phyloP scores from a whole-genome alignment of 2,888 invertebrate species.

The Ptychoptera albimana region DNA sequence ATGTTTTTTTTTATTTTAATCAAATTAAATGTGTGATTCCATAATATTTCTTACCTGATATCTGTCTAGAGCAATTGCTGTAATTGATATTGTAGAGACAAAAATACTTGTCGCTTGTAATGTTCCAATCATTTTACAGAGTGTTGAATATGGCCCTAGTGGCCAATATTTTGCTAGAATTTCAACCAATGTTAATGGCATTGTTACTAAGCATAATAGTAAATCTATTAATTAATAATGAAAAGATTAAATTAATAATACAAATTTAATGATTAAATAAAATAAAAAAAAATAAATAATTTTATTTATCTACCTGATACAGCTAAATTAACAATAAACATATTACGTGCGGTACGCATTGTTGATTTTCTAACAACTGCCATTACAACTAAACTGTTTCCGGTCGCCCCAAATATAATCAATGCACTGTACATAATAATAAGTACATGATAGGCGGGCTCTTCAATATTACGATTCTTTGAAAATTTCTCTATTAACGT shows the following conservation, averaged over 20 bases:
- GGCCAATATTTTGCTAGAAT: constrained; percentile 77
- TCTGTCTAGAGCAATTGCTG: constrained; percentile 75
- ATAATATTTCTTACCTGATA: constrained; percentile 43
- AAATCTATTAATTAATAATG: constrained; percentile 40
- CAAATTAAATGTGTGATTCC: background rate
- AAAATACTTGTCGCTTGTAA: constrained; percentile 83
- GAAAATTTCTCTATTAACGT: constrained; percentile 43
- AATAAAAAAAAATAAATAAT: background rate
- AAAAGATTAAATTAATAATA: too few species aligned
- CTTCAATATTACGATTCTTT: constrained; percentile 53
- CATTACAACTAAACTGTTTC: constrained; percentile 72
- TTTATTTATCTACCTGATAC: constrained; percentile 36
- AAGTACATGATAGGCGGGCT: constrained; percentile 47
- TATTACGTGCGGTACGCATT: constrained; percentile 85
- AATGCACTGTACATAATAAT: constrained; percentile 56
- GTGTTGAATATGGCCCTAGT: constrained; percentile 49
- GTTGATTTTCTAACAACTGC: constrained; percentile 65
- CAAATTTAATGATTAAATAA: background rate
- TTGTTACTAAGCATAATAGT: constrained; percentile 73
- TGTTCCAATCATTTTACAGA: constrained; percentile 75
- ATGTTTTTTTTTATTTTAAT: too few species aligned
- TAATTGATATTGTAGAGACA: constrained; percentile 85
- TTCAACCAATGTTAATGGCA: constrained; percentile 79
- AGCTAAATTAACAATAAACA: constrained; percentile 84
- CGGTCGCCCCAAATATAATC: constrained; percentile 66